Conservation (phyloP, 2,888 invertebrate genomes). For the Euphydryas editha region DNA sequence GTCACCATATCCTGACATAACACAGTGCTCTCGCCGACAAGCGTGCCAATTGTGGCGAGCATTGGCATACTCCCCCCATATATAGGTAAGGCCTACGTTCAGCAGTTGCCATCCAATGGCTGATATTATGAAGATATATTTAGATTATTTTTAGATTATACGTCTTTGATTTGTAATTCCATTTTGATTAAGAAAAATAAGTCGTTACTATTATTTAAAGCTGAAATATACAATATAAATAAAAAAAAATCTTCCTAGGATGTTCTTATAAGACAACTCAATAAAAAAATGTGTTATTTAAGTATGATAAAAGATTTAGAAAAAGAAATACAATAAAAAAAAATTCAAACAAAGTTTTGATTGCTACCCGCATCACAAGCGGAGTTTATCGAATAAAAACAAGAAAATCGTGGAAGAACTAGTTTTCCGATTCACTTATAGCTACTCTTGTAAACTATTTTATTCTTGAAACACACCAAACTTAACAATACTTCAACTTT, state of each 20-base stretch:
- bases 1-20: too few species aligned
- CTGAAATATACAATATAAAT: background rate
- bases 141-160: too few species aligned
- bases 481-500: background rate
- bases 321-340: slow-evolving; percentile 3
- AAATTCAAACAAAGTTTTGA: slow-evolving; percentile 14
- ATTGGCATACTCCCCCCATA: too few species aligned
- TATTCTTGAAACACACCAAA: background rate
- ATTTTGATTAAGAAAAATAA: too few species aligned
- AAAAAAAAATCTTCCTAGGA: background rate
- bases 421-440: slow-evolving; percentile 21
- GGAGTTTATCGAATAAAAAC: slow-evolving; percentile 32
- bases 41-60: too few species aligned
- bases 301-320: background rate
- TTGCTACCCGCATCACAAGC: slow-evolving; percentile 11
- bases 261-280: background rate
- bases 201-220: too few species aligned
- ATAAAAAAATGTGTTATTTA: background rate
- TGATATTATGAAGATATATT: too few species aligned
- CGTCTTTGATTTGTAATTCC: too few species aligned
- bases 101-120: too few species aligned
- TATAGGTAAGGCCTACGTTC: too few species aligned
- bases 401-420: slow-evolving; percentile 25
- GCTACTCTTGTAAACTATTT: slow-evolving; percentile 11
- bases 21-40: too few species aligned